Evolutionary conservation across 2,888 invertebrate genomes (phyloP), one percentile per base, ranked within the genome.

Genomic region (Drosophila monieri): DNA sequence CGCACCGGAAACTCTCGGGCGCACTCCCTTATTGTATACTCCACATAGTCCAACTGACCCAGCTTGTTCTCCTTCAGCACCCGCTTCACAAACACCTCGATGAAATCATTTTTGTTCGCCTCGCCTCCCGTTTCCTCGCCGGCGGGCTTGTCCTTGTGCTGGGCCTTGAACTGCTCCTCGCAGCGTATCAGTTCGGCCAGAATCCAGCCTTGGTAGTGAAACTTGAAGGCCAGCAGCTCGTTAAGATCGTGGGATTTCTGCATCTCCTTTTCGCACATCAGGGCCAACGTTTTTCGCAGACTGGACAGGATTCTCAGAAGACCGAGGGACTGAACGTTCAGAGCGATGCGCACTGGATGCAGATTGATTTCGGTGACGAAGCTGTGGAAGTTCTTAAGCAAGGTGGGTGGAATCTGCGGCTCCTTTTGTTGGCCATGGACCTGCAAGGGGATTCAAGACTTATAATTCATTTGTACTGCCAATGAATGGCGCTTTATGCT

Each of bases 161-260:
- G 85, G 1, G 93, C 93, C 87, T 93, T 93, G 79, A 94, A 95
- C 77, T 94, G 94, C 76, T 95, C 95, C 80, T 94, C 94, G 73
- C 94, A 94, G 81, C 94, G 95, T 70, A 94, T 91, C 53, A 96
- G 93, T 92, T 96, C 95, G 35, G 93, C 93, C n/a, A 96, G 92
- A 58, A 97, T 93, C 90, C 94, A 96, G 25, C 94, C 93, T 5
- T 97, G 92, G 88, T 97, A 97, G 90, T 98, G 97, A 89, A 95
- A 96, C 91, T 98, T 98, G 77, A 97, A 96, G 10, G 97, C 95
- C 94, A 97, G 95, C 25, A 97, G 94, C 93, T 98, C 98, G 89
- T 99, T 98, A 1, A 95, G 94, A 74, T 98, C 97, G 39, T 94
- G 93, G 35, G 95, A 95, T 84, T 94, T 92, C 73, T 96, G 95